Percentiles rank a stretch among this genome's conserved stretches.
Conservation (phyloP, 1,140 invertebrate genomes). For the Trachymyrmex septentrionalis region DNA sequence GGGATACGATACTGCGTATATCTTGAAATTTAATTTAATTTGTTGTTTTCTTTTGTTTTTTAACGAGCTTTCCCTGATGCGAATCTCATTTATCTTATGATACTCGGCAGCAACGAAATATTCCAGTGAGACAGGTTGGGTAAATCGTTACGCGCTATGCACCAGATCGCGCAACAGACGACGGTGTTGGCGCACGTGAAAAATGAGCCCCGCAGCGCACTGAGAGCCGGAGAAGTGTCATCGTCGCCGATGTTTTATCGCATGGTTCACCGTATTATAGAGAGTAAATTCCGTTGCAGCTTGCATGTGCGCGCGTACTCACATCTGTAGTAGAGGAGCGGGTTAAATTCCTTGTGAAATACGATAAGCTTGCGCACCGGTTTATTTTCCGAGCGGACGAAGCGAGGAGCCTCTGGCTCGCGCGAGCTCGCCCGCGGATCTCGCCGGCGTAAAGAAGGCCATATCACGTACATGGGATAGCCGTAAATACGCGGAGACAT, state of each 20-base stretch:
- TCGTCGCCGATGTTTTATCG: conserved; percentile 61
- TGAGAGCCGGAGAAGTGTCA: conserved; percentile 42
- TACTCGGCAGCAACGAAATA: conserved; percentile 33
- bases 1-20: no score
- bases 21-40: conserved; percentile 24
- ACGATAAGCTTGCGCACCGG: conserved; percentile 57
- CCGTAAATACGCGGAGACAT: conserved; percentile 31
- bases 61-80: background rate
- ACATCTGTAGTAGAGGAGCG: conserved; percentile 37
- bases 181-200: conserved; percentile 39
- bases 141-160: conserved; percentile 49
- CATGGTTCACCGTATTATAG: conserved; percentile 40
- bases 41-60: background rate
- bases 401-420: background rate
- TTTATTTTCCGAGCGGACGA: conserved; percentile 46
- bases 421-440: background rate
- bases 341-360: conserved; percentile 65
- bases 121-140: conserved; percentile 19
- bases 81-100: conserved; percentile 30
- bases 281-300: conserved; percentile 55
- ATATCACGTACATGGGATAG: conserved; percentile 1
- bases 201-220: conserved; percentile 42
- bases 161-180: conserved; percentile 22
- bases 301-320: conserved; percentile 29
- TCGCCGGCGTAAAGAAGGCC: conserved; percentile 15